A percentile compares a stretch with the other conserved stretches of the same genome.
Conservation (phyloP, 2,888 invertebrate genomes). For the Sinhomidia bicolor region DNA sequence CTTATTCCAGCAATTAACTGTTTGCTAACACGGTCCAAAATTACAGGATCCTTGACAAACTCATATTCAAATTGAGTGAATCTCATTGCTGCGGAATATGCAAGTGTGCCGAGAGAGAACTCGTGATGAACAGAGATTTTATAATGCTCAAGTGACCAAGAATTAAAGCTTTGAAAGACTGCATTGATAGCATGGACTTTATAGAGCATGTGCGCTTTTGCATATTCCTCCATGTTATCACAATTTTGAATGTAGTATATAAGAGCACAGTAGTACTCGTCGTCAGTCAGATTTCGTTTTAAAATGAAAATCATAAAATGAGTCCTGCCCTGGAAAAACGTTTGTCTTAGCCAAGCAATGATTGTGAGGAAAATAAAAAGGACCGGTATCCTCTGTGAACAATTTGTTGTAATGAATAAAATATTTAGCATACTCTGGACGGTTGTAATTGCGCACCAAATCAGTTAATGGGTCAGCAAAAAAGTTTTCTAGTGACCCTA, state of each 20-base stretch:
- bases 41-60: neutral
- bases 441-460: neutral
- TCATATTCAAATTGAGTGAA: neutral
- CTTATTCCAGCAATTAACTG: neutral
- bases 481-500: neutral
- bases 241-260: neutral
- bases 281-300: neutral
- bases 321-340: neutral
- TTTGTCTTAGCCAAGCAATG: neutral
- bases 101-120: neutral
- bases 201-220: neutral
- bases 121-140: neutral
- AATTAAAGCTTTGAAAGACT: neutral
- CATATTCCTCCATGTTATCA: neutral
- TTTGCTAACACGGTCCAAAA: neutral
- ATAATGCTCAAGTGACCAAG: neutral
- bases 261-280: neutral
- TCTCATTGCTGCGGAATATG: neutral
- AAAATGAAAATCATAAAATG: neutral
- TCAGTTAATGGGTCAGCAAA: neutral
- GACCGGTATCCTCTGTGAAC: neutral
- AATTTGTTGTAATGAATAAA: neutral
- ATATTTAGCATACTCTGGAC: neutral
- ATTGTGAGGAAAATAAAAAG: slow-evolving; percentile 13
- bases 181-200: neutral